A percentile compares a stretch with the other conserved stretches of the same genome.
Conservation (phyloP, 2,797 vertebrate genomes). For the Labroides dimidiatus region DNA sequence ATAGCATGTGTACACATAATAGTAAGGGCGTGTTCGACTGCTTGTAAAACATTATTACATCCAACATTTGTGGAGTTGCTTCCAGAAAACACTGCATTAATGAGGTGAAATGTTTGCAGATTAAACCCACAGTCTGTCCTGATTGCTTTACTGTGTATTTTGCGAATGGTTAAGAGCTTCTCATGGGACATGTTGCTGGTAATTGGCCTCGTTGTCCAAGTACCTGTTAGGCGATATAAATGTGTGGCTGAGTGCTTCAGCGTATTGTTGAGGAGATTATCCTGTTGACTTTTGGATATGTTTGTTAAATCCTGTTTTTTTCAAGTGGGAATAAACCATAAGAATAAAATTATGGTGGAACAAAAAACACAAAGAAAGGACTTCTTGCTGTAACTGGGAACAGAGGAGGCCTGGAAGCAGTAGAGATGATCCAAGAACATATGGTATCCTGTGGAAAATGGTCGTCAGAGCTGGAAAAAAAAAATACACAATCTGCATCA, state of each 20-base stretch:
- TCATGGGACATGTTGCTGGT: slow-evolving; percentile 2
- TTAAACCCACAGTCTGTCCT: slow-evolving; percentile 2
- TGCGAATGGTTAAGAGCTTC: background rate
- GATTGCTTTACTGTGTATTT: background rate
- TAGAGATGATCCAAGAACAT: slow-evolving; percentile 20
- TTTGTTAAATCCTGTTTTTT: background rate
- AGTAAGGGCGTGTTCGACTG: slow-evolving; percentile 14
- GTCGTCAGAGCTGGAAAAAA: slow-evolving; percentile 32
- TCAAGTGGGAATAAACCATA: slow-evolving; percentile 5
- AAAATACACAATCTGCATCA: slow-evolving; percentile 18
- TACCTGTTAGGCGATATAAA: background rate
- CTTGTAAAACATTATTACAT: slow-evolving; percentile 5
- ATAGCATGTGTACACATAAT: slow-evolving; percentile 1
- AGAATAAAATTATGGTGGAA: slow-evolving; percentile 21
- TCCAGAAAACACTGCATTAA: slow-evolving; percentile 11
- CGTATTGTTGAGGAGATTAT: slow-evolving; percentile 4
- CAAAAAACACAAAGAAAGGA: slow-evolving; percentile 28
- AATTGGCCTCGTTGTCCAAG: slow-evolving; percentile 6
- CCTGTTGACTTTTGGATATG: background rate
- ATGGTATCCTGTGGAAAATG: slow-evolving; percentile 29
- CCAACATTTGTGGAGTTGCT: background rate
- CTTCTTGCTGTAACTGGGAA: slow-evolving; percentile 29
- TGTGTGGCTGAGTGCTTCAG: background rate
- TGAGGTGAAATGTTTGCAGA: slow-evolving; percentile 2
- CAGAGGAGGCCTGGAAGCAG: slow-evolving; percentile 25